phyloP scores from a whole-genome alignment of 2,113 vertebrate species.

The Murina feae region DNA sequence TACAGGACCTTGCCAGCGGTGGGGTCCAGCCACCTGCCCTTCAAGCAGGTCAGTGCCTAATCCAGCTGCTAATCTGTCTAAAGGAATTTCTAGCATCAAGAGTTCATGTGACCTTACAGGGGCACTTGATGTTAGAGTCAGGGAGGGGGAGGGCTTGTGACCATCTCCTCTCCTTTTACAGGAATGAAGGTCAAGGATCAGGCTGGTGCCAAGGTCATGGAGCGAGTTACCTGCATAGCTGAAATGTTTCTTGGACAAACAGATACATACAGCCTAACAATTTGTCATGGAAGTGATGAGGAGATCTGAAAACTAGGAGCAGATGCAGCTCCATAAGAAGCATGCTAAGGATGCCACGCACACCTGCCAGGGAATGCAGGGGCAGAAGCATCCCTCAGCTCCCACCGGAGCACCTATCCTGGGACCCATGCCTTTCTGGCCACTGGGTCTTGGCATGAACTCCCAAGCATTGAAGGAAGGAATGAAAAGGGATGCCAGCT shows the following conservation, averaged over 20 bases:
- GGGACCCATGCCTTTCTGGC: background rate
- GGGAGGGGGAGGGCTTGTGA: background rate
- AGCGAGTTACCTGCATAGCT: background rate
- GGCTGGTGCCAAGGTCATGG: background rate
- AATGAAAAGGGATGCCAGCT: background rate
- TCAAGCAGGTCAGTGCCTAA: background rate
- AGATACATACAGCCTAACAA: background rate
- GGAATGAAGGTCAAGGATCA: background rate
- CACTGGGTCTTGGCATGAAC: background rate
- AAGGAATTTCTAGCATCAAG: background rate
- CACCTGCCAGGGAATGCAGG: background rate
- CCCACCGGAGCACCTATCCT: background rate
- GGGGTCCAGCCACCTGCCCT: background rate
- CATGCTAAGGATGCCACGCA: background rate
- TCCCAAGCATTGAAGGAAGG: background rate
- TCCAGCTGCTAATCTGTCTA: background rate
- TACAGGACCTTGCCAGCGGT: background rate
- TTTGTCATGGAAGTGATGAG: background rate
- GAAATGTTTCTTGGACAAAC: background rate
- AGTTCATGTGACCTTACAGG: background rate
- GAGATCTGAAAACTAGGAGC: background rate
- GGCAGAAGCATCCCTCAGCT: background rate
- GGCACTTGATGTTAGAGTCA: background rate
- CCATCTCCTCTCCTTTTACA: background rate
- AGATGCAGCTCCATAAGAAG: background rate